These are phyloP conservation scores for Eristalis arbustorum DNA, from an alignment of 2,888 invertebrate genomes.

Conservation along the genomic window DNA sequence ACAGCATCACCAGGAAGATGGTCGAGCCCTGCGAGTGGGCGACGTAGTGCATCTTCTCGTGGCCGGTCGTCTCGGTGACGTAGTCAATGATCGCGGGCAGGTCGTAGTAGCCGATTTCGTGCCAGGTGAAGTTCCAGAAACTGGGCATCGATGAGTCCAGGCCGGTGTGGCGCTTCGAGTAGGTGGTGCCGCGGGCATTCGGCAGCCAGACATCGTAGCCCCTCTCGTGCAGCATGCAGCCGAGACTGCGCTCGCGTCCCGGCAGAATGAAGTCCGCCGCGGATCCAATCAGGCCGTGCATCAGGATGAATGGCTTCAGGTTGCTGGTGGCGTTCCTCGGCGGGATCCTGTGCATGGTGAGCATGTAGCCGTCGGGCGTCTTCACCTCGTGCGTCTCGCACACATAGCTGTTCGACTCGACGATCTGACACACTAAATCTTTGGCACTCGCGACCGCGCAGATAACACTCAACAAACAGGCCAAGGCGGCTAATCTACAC, in stretches of 20 bases:
- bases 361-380: constrained; percentile 76
- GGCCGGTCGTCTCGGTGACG: constrained; percentile 74
- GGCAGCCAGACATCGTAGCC: constrained; percentile 78
- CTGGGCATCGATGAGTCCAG: constrained; percentile 72
- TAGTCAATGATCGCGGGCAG: constrained; percentile 76
- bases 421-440: constrained; percentile 75
- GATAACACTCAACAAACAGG: constrained; percentile 41
- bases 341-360: constrained; percentile 76
- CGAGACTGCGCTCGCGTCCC: constrained; percentile 74
- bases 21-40: constrained; percentile 78
- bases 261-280: constrained; percentile 75
- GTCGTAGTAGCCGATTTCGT: constrained; percentile 78
- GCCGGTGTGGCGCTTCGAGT: constrained; percentile 74
- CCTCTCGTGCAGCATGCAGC: constrained; percentile 74
- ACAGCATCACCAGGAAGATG: constrained; percentile 75
- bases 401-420: constrained; percentile 72
- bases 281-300: constrained; percentile 78
- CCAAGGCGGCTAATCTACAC: constrained; percentile 28
- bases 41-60: constrained; percentile 75
- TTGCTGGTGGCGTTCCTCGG: constrained; percentile 60
- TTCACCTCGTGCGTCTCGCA: constrained; percentile 76
- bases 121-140: constrained; percentile 79
- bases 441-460: constrained; percentile 52
- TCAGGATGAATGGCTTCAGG: constrained; percentile 73
- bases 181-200: constrained; percentile 77